Evolutionary conservation across 2,888 invertebrate species (phyloP).

Genomic region (Strigamia maritima): DNA sequence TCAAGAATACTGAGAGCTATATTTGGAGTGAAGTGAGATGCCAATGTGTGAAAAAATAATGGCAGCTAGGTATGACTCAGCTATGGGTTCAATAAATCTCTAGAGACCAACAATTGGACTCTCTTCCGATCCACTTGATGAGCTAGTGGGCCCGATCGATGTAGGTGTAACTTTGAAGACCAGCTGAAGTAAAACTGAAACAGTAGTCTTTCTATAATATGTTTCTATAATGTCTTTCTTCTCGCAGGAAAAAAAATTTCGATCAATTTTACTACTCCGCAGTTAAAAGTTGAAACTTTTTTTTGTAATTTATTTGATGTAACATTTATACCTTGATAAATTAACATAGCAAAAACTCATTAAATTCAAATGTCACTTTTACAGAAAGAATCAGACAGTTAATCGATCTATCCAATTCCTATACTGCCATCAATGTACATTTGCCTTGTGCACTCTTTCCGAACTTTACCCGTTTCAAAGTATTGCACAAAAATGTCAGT

Average conservation of each 20-base stretch:
- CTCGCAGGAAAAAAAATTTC: not conserved
- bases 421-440: not conserved
- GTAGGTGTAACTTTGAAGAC: constrained; percentile 5
- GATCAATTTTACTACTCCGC: not conserved
- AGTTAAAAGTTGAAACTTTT: too few species aligned
- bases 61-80: constrained; percentile 22
- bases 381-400: not conserved
- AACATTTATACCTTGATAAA: not conserved
- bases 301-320: too few species aligned
- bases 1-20: constrained; percentile 6
- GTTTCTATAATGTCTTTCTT: not conserved
- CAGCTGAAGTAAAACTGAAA: not conserved
- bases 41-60: constrained; percentile 28
- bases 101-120: constrained; percentile 21
- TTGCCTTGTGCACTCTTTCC: not conserved
- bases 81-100: constrained; percentile 22
- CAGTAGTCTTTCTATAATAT: not conserved
- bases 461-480: not conserved
- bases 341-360: not conserved
- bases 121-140: constrained; percentile 24
- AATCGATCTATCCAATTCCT: constrained; percentile 5
- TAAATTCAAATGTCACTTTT: constrained; percentile 5
- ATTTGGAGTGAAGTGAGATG: constrained; percentile 24
- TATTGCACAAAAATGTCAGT: not conserved
- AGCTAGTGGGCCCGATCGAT: not conserved